These are phyloP conservation scores for Macrosoma leucophasiata DNA, from an alignment of 2,888 invertebrate genomes.

Conservation along the genomic window DNA sequence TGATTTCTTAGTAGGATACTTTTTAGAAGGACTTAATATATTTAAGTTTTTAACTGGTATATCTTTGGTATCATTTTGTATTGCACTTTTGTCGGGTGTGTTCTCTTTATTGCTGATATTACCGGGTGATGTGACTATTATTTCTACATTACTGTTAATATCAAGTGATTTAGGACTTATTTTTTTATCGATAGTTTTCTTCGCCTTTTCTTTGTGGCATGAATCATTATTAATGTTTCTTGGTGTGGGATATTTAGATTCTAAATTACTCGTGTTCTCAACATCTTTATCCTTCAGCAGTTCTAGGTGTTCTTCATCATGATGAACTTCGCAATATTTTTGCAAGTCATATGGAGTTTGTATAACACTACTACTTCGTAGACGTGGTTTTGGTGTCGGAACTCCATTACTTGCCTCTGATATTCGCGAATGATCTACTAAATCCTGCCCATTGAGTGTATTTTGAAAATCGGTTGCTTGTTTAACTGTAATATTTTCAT, in stretches of 20 bases:
- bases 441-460: conserved; percentile 43
- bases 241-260: conserved; percentile 46
- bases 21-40: conserved; percentile 67
- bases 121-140: conserved; percentile 39
- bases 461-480: conserved; percentile 62
- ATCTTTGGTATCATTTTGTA: conserved; percentile 67
- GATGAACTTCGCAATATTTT: conserved; percentile 66
- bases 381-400: conserved; percentile 59
- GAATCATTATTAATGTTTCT: conserved; percentile 49
- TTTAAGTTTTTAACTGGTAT: conserved; percentile 58
- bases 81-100: conserved; percentile 57
- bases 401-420: conserved; percentile 34
- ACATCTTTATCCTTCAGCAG: conserved; percentile 53
- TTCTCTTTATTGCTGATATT: conserved; percentile 48
- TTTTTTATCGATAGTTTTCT: conserved; percentile 34
- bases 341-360: conserved; percentile 71
- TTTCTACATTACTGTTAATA: conserved; percentile 36
- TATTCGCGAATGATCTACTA: conserved; percentile 42
- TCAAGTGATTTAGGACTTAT: conserved; percentile 36
- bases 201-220: conserved; percentile 37
- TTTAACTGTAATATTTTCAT: conserved; percentile 64
- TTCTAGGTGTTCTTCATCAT: conserved; percentile 64
- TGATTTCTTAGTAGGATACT: conserved; percentile 62
- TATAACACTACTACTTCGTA: conserved; percentile 67
- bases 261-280: conserved; percentile 36